phyloP scores from a whole-genome alignment of 2,797 vertebrate species.

The Parambassis ranga region DNA sequence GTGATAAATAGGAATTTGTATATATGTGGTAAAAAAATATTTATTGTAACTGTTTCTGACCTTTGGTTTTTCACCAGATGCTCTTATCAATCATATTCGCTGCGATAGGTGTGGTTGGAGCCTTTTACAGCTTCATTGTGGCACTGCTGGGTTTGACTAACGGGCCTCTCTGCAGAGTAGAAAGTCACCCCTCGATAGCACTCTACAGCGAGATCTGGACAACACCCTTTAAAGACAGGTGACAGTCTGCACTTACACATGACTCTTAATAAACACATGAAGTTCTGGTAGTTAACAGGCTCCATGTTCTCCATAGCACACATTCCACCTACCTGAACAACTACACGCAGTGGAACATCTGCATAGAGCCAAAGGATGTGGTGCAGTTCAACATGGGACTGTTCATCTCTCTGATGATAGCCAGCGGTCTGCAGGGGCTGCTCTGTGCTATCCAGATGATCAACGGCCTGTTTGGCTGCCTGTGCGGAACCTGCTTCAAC shows the following conservation, averaged over 20 bases:
- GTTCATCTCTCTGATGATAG: constrained; percentile 70
- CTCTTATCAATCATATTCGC: constrained; percentile 78
- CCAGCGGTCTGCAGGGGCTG: constrained; percentile 61
- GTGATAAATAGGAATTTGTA: too few species aligned
- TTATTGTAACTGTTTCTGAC: neutral
- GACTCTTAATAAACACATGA: neutral
- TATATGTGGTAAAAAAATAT: too few species aligned
- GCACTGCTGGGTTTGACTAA: constrained; percentile 67
- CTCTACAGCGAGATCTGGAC: neutral
- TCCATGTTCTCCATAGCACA: constrained; percentile 40
- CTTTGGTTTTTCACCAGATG: constrained; percentile 69
- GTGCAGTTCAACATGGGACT: constrained; percentile 76
- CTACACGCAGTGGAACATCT: neutral
- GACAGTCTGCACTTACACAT: neutral
- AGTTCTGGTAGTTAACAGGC: neutral
- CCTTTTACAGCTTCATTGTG: constrained; percentile 71
- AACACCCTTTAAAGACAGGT: constrained; percentile 61
- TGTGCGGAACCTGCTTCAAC: constrained; percentile 71
- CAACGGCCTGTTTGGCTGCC: constrained; percentile 78
- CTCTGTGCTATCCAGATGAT: constrained; percentile 76
- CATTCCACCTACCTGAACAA: constrained; percentile 58
- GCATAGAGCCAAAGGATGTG: constrained; percentile 63
- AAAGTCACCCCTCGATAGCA: too few species aligned
- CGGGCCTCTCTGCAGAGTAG: constrained; percentile 63
- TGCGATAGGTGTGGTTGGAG: constrained; percentile 67